phyloP scores from a whole-genome alignment of 2,797 vertebrate species.

The Bradypodion pumilum region DNA sequence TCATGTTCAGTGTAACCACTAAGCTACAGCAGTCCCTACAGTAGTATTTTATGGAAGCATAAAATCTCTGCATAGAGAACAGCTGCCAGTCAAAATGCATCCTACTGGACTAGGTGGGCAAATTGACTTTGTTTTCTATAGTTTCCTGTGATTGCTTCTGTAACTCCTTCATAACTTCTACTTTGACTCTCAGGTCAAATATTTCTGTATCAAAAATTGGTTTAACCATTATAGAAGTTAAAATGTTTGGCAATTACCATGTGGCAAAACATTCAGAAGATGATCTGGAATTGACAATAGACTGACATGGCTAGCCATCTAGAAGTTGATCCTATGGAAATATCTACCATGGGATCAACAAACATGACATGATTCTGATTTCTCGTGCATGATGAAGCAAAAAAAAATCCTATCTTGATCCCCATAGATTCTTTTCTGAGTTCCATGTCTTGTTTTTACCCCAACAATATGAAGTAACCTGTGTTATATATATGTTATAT shows the following conservation, averaged over 20 bases:
- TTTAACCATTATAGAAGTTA: not conserved
- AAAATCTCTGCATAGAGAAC: not conserved
- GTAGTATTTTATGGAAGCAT: not conserved
- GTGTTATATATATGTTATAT: too few relatives aligned
- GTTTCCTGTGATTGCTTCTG: not conserved
- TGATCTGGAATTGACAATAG: not conserved
- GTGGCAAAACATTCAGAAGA: not conserved
- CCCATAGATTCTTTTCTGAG: not conserved
- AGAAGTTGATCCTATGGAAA: not conserved
- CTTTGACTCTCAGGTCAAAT: not conserved
- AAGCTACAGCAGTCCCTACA: too few relatives aligned
- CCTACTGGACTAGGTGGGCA: not conserved
- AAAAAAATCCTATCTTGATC: not conserved
- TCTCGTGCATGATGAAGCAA: not conserved
- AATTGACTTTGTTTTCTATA: not conserved
- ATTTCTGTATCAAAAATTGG: not conserved
- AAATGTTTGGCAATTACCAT: not conserved
- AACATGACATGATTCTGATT: not conserved
- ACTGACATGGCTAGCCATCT: not conserved
- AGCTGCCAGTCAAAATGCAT: not conserved
- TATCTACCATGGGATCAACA: not conserved
- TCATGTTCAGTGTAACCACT: too few relatives aligned
- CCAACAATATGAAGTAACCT: not conserved
- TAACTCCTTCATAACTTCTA: not conserved
- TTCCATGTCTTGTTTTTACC: not conserved